These are phyloP conservation scores for Corythornis madagascariensis DNA, from an alignment of 2,113 vertebrate species.

Conservation along the genomic window DNA sequence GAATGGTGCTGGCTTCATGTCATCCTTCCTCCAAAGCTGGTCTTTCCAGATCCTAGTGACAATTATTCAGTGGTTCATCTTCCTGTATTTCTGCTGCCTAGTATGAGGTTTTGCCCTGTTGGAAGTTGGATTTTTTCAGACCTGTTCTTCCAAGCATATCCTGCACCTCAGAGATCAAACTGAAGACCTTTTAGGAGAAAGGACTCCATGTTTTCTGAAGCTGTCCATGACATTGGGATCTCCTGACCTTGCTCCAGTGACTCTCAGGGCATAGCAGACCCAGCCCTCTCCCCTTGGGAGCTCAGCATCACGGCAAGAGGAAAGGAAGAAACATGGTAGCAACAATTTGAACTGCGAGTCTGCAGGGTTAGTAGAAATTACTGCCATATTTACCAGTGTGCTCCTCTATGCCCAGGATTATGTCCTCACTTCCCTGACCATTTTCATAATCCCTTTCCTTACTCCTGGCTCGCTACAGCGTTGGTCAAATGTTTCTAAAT, in stretches of 20 bases:
- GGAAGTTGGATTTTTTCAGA: not conserved
- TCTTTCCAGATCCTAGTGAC: not conserved
- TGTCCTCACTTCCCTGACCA: not conserved
- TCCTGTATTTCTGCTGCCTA: not conserved
- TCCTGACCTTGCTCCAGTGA: not conserved
- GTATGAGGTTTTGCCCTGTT: not conserved
- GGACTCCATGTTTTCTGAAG: not conserved
- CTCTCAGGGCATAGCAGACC: not conserved
- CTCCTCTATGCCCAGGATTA: not conserved
- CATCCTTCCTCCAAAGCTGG: not conserved
- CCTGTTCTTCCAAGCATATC: not conserved
- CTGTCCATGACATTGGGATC: not conserved
- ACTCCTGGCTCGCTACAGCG: not conserved
- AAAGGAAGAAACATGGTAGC: not conserved
- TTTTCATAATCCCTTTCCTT: not conserved
- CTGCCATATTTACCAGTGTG: not conserved
- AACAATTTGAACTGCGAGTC: accelerated
- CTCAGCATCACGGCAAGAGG: not conserved
- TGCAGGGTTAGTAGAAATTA: not conserved
- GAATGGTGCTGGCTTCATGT: not conserved
- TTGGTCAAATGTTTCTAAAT: slow-evolving; percentile 49
- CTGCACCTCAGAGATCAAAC: accelerated
- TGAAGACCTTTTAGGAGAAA: not conserved
- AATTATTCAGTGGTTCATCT: not conserved
- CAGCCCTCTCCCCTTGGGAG: not conserved